A percentile compares a stretch with the other conserved stretches of the same genome.
Evolutionary conservation across 2,888 invertebrate species (phyloP).

Genomic region (Trichogramma dendrolimi): DNA sequence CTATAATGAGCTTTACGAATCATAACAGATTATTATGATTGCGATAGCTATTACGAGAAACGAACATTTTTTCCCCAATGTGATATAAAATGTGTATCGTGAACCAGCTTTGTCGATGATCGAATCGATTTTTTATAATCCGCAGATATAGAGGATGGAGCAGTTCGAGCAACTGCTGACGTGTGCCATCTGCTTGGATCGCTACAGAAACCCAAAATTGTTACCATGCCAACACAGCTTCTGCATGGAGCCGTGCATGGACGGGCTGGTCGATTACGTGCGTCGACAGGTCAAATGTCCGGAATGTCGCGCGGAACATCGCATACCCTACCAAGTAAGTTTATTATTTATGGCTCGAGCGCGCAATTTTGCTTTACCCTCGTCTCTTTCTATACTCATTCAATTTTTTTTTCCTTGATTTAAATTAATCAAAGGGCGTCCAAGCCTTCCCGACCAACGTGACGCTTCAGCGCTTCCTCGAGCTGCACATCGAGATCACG

Average conservation of each 20-base stretch:
- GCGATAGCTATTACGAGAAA: background rate
- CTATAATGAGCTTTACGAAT: too few relatives aligned
- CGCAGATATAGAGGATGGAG: conserved; percentile 65
- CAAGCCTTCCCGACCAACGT: conserved; percentile 92
- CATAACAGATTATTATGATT: too few relatives aligned
- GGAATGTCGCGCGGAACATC: conserved; percentile 94
- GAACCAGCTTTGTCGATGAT: too few relatives aligned
- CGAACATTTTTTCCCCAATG: background rate
- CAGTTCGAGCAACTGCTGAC: conserved; percentile 96
- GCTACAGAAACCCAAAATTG: conserved; percentile 95
- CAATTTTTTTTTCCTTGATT: background rate
- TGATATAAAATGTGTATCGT: too few relatives aligned
- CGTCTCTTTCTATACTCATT: background rate
- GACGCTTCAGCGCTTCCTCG: conserved; percentile 89
- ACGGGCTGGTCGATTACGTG: conserved; percentile 92
- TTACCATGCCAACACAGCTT: conserved; percentile 99
- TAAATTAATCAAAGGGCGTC: conserved; percentile 53
- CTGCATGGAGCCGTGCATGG: conserved; percentile 98
- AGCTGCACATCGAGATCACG: conserved; percentile 88
- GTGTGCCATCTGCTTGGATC: conserved; percentile 96
- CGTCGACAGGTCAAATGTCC: conserved; percentile 95
- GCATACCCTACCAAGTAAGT: conserved; percentile 91
- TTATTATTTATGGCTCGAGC: background rate
- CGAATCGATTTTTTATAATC: conserved; percentile 21
- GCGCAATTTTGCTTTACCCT: too few relatives aligned